Conservation (phyloP, 2,888 invertebrate genomes). For the Meta bourneti region DNA sequence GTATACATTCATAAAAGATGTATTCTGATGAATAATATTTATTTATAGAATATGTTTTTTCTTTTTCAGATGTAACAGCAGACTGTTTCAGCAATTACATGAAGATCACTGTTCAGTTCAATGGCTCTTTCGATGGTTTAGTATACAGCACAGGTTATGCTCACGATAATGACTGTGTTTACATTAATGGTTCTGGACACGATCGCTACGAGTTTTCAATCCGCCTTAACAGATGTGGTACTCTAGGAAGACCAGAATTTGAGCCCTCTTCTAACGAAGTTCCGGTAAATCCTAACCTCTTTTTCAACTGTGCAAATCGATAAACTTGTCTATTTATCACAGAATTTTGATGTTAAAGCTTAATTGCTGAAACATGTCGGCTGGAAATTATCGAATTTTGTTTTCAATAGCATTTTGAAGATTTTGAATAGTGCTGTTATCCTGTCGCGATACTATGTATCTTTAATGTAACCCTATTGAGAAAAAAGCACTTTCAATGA, state of each 20-base stretch:
- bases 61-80: constrained; percentile 90
- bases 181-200: constrained; percentile 94
- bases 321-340: neutral
- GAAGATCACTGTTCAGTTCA: constrained; percentile 95
- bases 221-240: constrained; percentile 94
- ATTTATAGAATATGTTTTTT: neutral
- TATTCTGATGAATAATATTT: too few species aligned
- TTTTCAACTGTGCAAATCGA: neutral
- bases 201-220: constrained; percentile 97
- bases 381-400: neutral
- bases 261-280: constrained; percentile 77
- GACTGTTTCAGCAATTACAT: constrained; percentile 97
- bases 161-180: constrained; percentile 96
- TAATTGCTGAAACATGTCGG: neutral
- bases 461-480: too few species aligned
- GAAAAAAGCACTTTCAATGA: too few species aligned
- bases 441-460: too few species aligned
- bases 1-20: too few species aligned
- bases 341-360: neutral
- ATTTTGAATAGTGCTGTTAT: too few species aligned
- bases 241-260: constrained; percentile 86
- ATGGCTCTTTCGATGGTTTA: constrained; percentile 92
- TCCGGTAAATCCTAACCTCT: constrained; percentile 59
- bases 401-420: neutral
- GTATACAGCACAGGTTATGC: constrained; percentile 96